Evolutionary conservation across 1,140 invertebrate genomes (phyloP).

Genomic region (Diprion similis): DNA sequence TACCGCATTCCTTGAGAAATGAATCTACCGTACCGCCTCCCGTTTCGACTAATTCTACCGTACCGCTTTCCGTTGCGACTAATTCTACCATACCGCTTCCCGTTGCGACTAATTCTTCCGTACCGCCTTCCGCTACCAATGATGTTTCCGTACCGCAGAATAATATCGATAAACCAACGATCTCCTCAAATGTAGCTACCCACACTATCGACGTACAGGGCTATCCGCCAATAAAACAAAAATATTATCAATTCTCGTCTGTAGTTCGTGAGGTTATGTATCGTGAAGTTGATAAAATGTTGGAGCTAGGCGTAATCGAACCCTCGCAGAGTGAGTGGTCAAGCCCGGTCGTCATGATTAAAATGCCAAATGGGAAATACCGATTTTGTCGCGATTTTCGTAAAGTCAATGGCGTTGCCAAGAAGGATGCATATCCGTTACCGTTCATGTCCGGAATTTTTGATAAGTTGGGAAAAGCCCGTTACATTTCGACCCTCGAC

Average conservation of each 20-base stretch:
- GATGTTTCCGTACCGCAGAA: no score
- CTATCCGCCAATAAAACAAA: conserved; percentile 37
- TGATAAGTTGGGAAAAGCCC: no score
- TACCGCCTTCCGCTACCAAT: no score
- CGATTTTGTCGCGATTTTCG: not conserved
- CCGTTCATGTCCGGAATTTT: no score
- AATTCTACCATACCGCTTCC: no score
- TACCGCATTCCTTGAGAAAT: not conserved
- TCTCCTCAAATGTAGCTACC: no score
- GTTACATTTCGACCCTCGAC: conserved; percentile 43
- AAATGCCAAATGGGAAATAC: conserved; percentile 25
- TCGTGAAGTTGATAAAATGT: conserved; percentile 42
- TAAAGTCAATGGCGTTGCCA: not conserved
- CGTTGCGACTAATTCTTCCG: no score
- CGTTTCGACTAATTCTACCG: no score
- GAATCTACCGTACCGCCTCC: not conserved
- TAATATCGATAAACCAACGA: no score
- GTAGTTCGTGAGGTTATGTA: conserved; percentile 28
- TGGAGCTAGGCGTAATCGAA: conserved; percentile 34
- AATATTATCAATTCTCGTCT: conserved; percentile 38
- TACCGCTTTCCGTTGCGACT: no score
- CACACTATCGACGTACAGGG: conserved; percentile 42
- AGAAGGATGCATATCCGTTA: not conserved
- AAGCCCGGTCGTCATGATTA: conserved; percentile 38
- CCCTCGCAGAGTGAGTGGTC: conserved; percentile 40